A percentile compares a stretch with the other conserved stretches of the same genome.
phyloP scores from a whole-genome alignment of 2,888 invertebrate genomes.

The Pammene fasciana region DNA sequence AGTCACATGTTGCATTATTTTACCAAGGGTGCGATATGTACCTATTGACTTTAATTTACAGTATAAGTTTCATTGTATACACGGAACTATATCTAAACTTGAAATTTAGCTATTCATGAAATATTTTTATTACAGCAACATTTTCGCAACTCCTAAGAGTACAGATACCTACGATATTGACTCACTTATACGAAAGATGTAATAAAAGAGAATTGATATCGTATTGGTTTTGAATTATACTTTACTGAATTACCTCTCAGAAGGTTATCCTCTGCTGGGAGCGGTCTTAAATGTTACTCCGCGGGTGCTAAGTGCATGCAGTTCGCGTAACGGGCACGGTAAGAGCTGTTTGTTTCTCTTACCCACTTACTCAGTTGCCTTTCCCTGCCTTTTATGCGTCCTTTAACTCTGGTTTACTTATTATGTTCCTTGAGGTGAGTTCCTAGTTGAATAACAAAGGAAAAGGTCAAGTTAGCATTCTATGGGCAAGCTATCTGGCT shows the following conservation, averaged over 20 bases:
- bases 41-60: too few species aligned
- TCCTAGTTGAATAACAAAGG: not conserved
- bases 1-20: too few species aligned
- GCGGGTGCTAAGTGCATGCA: slow-evolving; percentile 42
- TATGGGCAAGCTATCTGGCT: too few species aligned
- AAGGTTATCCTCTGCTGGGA: slow-evolving; percentile 18
- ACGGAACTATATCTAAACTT: too few species aligned
- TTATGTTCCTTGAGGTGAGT: slow-evolving; percentile 3
- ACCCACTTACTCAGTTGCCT: not conserved
- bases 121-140: too few species aligned
- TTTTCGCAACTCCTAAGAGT: not conserved
- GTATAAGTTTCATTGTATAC: too few species aligned
- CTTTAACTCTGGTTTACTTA: slow-evolving; percentile 8
- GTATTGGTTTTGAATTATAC: too few species aligned
- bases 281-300: slow-evolving; percentile 38
- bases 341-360: slow-evolving; percentile 27
- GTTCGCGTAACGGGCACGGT: slow-evolving; percentile 31
- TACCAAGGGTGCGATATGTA: too few species aligned
- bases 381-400: slow-evolving; percentile 5
- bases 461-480: not conserved
- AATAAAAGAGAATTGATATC: too few species aligned
- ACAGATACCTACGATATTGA: too few species aligned
- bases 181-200: too few species aligned
- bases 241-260: not conserved
- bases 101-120: too few species aligned